Conservation (phyloP, 2,797 vertebrate genomes). For the Leucoraja ocellata region DNA sequence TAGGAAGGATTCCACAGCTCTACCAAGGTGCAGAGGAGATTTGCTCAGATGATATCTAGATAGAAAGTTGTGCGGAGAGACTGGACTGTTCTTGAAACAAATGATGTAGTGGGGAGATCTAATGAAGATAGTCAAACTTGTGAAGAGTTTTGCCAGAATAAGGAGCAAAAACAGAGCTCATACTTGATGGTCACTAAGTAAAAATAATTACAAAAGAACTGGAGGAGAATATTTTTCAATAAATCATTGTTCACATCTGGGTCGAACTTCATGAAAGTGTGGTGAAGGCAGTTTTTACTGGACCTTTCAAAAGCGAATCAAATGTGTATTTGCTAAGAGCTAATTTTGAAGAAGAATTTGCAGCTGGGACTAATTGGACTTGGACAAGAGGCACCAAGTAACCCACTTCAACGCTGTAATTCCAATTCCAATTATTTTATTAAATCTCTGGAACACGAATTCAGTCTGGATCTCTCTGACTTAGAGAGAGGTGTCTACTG, state of each 20-base stretch:
- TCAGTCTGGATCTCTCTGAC: no score
- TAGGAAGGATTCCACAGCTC: not conserved
- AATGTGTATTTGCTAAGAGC: not conserved
- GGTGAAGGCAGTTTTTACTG: no score
- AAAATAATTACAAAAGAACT: not conserved
- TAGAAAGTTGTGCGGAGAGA: not conserved
- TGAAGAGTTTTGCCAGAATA: not conserved
- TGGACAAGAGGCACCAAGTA: not conserved
- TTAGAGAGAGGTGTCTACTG: no score
- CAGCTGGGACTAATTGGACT: not conserved
- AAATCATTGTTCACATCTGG: not conserved
- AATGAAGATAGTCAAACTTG: not conserved
- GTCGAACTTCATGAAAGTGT: not conserved
- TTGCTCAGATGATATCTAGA: not conserved
- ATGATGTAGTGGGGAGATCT: not conserved
- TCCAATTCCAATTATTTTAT: not conserved
- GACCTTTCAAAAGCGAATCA: not conserved
- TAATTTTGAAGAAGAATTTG: not conserved
- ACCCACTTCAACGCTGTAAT: not conserved
- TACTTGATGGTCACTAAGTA: not conserved
- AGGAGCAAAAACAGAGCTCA: not conserved
- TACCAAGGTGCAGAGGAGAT: not conserved
- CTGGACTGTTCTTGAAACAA: not conserved
- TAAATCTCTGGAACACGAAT: not conserved
- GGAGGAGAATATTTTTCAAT: not conserved